Percentiles rank a stretch among this genome's conserved stretches.
phyloP scores from a whole-genome alignment of 2,797 vertebrate genomes.

The Pipistrellus nathusii region DNA sequence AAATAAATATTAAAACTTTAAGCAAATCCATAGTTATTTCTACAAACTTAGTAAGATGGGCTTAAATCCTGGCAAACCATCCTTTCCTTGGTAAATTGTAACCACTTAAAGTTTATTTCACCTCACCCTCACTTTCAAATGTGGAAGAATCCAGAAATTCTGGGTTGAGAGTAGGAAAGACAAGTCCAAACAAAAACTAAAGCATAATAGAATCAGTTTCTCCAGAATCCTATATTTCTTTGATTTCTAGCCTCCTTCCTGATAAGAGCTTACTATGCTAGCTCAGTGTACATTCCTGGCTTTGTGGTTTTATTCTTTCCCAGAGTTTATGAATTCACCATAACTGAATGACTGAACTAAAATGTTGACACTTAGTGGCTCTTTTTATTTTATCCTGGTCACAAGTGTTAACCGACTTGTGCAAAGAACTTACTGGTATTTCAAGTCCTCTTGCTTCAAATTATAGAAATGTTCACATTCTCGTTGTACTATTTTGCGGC shows the following conservation, averaged over 20 bases:
- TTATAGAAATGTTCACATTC: slow-evolving; percentile 79
- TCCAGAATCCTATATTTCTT: not conserved
- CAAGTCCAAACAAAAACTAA: not conserved
- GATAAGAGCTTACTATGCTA: not conserved
- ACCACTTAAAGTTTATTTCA: not conserved
- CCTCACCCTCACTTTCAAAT: not conserved
- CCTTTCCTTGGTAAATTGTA: not conserved
- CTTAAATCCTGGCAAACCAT: not conserved
- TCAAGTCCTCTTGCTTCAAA: slow-evolving; percentile 77
- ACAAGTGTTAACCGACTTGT: not conserved
- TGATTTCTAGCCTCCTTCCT: not conserved
- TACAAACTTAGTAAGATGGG: not conserved
- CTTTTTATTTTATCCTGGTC: not conserved
- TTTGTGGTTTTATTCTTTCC: not conserved
- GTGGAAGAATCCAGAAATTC: not conserved
- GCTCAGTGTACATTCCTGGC: not conserved
- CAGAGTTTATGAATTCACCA: not conserved
- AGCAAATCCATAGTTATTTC: slow-evolving; percentile 17
- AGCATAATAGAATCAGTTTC: not conserved
- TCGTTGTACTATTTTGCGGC: slow-evolving; percentile 42
- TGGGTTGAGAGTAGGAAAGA: not conserved
- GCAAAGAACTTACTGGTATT: slow-evolving; percentile 76
- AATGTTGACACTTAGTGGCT: not conserved
- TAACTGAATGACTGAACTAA: not conserved
- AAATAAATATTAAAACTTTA: slow-evolving; percentile 16